Conservation (phyloP, 2,797 vertebrate species). For the Odontamblyopus lacepedii region DNA sequence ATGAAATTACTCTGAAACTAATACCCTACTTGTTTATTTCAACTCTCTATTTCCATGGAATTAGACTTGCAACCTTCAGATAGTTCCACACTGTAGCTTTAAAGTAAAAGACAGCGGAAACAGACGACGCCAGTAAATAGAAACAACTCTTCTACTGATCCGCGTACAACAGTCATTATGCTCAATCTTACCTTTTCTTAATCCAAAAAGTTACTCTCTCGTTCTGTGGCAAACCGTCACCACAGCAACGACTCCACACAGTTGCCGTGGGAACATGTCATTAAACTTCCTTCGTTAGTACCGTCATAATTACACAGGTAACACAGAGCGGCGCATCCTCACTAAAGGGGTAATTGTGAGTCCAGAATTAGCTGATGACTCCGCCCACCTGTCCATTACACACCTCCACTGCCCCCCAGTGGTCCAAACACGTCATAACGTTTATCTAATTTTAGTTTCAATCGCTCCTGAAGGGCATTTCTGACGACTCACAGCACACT, state of each 20-base stretch:
- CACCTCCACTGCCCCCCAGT: background rate
- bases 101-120: background rate
- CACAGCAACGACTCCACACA: constrained; percentile 32
- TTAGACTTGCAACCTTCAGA: too few relatives aligned
- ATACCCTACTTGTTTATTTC: too few relatives aligned
- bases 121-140: too few relatives aligned
- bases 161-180: background rate
- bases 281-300: constrained; percentile 54
- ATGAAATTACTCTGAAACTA: too few relatives aligned
- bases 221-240: constrained; percentile 21
- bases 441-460: background rate
- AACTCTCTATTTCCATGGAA: too few relatives aligned
- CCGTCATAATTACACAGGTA: constrained; percentile 58
- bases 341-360: background rate
- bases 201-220: background rate
- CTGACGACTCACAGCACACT: background rate
- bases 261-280: constrained; percentile 63
- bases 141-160: background rate
- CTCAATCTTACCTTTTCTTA: background rate
- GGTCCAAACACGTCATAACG: background rate
- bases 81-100: too few relatives aligned
- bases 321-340: constrained; percentile 7
- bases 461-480: background rate
- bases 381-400: constrained; percentile 8
- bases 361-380: background rate